Conservation (phyloP, 2,113 vertebrate genomes). For the Python bivittatus region DNA sequence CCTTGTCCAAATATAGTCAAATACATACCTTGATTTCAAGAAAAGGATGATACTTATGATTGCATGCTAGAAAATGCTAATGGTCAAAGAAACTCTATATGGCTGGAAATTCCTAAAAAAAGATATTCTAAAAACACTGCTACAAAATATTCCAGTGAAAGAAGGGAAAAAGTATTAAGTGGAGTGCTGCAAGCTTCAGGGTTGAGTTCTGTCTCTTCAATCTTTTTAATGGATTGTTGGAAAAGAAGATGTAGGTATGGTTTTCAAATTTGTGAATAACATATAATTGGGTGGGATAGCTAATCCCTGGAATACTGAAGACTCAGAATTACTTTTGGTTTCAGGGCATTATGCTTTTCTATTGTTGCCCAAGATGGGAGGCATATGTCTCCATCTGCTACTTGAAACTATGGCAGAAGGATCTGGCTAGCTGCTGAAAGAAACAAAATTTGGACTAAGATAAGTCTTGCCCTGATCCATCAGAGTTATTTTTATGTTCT, state of each 20-base stretch:
- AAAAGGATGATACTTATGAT: not conserved
- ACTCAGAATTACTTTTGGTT: not conserved
- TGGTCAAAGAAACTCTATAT: too few species aligned
- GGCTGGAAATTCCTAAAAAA: not conserved
- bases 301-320: not conserved
- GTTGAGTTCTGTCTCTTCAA: not conserved
- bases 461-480: not conserved
- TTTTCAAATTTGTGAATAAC: not conserved
- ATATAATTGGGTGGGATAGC: not conserved
- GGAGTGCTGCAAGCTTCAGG: not conserved
- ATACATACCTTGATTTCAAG: not conserved
- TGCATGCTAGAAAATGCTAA: too few species aligned
- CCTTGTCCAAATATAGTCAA: not conserved
- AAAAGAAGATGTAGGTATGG: not conserved
- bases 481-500: not conserved
- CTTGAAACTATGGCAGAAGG: not conserved
- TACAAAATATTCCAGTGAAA: not conserved
- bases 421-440: not conserved
- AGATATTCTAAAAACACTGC: not conserved
- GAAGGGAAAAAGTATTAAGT: not conserved
- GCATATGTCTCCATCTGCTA: not conserved
- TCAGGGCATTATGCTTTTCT: not conserved
- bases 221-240: not conserved
- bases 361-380: not conserved
- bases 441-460: not conserved